Percentiles rank a stretch among this genome's conserved stretches.
Conservation (phyloP, 2,113 vertebrate genomes). For the western clawed frog (Xenopus tropicalis) region UCB_Xtro_10.0 CM004445.2:40616501-40617000, state of each 20-base stretch:
- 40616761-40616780: conserved; percentile 21
- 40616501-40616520: no score
- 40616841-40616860: neutral
- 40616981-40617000: no score
- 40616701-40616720: conserved; percentile 8
- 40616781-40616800: conserved; percentile 3
- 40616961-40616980: no score
- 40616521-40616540: no score
- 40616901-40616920: no score
- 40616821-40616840: neutral
- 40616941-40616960: no score
- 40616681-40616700: conserved; percentile 16
- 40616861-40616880: conserved; percentile 4
- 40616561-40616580: neutral
- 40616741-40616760: neutral
- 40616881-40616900: no score
- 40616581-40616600: neutral
- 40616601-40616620: neutral
- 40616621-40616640: conserved; percentile 10
- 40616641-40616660: conserved; percentile 8
- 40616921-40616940: no score
- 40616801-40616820: neutral
- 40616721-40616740: conserved; percentile 1
- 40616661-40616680: conserved; percentile 20
- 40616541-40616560: neutral